phyloP scores from a whole-genome alignment of 2,888 invertebrate genomes.

The Acanthosoma haemorrhoidale region DNA sequence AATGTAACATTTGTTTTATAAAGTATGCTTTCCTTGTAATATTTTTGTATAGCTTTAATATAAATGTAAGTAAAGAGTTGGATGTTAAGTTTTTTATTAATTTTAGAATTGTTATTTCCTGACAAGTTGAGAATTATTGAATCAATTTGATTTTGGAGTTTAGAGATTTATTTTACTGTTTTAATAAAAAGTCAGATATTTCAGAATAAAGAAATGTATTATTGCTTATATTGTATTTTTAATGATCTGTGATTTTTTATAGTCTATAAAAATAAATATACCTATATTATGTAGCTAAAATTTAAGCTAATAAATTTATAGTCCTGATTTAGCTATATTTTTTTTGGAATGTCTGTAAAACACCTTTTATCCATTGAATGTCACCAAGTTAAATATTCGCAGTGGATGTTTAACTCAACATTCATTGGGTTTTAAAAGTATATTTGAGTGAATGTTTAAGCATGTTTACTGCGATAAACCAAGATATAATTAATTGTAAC shows the following conservation, averaged over 20 bases:
- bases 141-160: neutral
- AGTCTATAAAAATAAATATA: neutral
- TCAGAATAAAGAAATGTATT: neutral
- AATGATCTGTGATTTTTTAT: conserved; percentile 7
- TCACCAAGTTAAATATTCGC: no score
- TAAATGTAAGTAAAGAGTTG: neutral
- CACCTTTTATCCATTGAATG: no score
- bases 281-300: neutral
- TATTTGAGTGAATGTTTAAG: no score
- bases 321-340: neutral
- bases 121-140: neutral
- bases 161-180: neutral
- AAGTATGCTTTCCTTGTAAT: neutral
- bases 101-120: neutral
- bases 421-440: no score
- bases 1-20: neutral
- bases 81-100: neutral
- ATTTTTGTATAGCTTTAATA: conserved; percentile 12
- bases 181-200: neutral
- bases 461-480: no score
- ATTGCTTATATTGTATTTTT: conserved; percentile 1
- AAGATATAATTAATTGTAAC: no score
- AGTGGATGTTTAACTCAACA: no score
- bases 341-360: no score
- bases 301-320: conserved; percentile 8